Conservation (phyloP, 2,888 invertebrate genomes). For the Lasioglossum pauxillum region DNA sequence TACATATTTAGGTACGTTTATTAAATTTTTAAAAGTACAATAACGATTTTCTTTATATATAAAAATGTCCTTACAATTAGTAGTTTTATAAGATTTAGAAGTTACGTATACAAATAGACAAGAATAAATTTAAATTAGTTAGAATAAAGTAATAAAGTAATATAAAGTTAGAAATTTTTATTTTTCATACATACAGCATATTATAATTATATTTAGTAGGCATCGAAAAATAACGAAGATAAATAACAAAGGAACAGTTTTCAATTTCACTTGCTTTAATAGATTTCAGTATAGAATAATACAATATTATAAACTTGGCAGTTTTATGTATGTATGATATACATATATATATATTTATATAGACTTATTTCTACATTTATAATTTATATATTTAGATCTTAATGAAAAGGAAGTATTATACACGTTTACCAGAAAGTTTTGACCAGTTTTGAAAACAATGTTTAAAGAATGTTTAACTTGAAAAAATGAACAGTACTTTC, state of each 20-base stretch:
- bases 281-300: constrained; percentile 9
- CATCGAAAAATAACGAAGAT: neutral
- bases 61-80: no score
- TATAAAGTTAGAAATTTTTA: neutral
- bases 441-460: neutral
- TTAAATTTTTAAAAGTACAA: neutral
- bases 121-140: neutral
- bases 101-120: neutral
- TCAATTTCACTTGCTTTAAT: constrained; percentile 2
- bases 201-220: neutral
- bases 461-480: neutral
- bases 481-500: neutral
- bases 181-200: neutral
- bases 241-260: neutral
- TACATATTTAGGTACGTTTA: neutral
- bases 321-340: constrained; percentile 9
- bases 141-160: no score
- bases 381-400: neutral
- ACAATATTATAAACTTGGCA: constrained; percentile 27
- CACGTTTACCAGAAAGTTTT: neutral
- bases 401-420: neutral
- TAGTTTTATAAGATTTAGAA: neutral
- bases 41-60: neutral
- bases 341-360: constrained; percentile 9
- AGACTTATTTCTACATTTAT: neutral